These are phyloP conservation scores for Mallotus villosus DNA, from an alignment of 2,797 vertebrate genomes.

Conservation along the genomic window DNA sequence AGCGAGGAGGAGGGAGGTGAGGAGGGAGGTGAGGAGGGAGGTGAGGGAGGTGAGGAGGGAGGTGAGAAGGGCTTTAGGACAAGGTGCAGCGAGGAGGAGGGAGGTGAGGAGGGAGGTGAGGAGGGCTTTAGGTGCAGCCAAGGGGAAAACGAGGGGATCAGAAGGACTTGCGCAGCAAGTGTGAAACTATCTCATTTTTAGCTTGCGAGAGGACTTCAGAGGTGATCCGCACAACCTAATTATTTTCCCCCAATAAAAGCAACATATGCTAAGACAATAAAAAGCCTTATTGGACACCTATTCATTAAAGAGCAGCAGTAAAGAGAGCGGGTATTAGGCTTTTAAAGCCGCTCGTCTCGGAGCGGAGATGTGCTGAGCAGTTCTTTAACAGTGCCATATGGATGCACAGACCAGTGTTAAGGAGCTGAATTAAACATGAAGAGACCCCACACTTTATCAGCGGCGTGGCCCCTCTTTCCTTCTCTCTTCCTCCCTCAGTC, in stretches of 20 bases:
- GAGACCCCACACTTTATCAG: conserved; percentile 77
- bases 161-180: conserved; percentile 98
- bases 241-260: conserved; percentile 99
- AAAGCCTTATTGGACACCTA: conserved; percentile 98
- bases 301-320: conserved; percentile 88
- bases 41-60: conserved; percentile 23
- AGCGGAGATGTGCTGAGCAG: conserved; percentile 75
- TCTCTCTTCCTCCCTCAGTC: too few species aligned
- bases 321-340: conserved; percentile 75
- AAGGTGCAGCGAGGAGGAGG: background rate
- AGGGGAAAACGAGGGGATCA: conserved; percentile 92
- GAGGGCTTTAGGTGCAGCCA: conserved; percentile 83
- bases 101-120: background rate
- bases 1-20: conserved; percentile 84
- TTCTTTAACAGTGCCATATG: conserved; percentile 72
- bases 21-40: conserved; percentile 45
- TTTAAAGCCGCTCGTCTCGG: conserved; percentile 76
- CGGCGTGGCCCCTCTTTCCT: conserved; percentile 52
- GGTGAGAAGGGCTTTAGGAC: too few species aligned
- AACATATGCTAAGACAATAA: conserved; percentile 99
- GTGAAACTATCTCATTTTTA: conserved; percentile 99
- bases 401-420: conserved; percentile 74
- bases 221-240: conserved; percentile 98
- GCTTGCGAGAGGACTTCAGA: conserved; percentile 95
- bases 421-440: conserved; percentile 82